These are phyloP conservation scores for Onychomys leucogaster DNA, from an alignment of 2,797 vertebrate species.

Conservation along the genomic window DNA sequence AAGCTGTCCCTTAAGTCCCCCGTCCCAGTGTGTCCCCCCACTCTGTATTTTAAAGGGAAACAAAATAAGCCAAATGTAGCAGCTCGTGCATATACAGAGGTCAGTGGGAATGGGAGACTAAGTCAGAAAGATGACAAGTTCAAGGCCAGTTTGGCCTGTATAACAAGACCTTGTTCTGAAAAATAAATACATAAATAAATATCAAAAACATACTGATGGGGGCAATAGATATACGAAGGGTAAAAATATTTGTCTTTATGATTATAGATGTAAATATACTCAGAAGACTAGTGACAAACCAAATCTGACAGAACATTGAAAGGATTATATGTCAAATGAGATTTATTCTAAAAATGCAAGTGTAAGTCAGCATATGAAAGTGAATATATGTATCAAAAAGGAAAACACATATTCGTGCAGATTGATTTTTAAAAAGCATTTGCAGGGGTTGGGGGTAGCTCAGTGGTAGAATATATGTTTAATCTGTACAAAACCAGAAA, in stretches of 20 bases:
- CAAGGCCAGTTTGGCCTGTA: background rate
- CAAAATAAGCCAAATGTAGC: background rate
- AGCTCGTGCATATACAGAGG: too few relatives aligned
- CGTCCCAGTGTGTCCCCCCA: too few relatives aligned
- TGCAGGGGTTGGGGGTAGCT: background rate
- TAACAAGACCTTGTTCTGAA: background rate
- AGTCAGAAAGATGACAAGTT: background rate
- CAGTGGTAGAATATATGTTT: background rate
- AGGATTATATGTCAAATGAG: background rate
- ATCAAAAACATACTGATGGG: background rate
- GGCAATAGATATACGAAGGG: background rate
- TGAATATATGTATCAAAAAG: background rate
- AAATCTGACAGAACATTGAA: background rate
- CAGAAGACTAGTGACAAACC: background rate
- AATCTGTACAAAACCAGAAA: background rate
- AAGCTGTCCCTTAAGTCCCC: background rate
- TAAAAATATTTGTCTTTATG: slow-evolving; percentile 8
- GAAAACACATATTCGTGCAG: background rate
- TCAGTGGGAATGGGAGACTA: background rate
- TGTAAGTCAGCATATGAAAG: background rate
- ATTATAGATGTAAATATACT: background rate
- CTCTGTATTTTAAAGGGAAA: background rate
- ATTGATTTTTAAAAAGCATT: background rate
- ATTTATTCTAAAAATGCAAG: slow-evolving; percentile 5
- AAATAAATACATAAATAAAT: background rate